Base-by-base conservation (phyloP, 92 coral and sea anemone genomes). In the Porites rus region DNA sequence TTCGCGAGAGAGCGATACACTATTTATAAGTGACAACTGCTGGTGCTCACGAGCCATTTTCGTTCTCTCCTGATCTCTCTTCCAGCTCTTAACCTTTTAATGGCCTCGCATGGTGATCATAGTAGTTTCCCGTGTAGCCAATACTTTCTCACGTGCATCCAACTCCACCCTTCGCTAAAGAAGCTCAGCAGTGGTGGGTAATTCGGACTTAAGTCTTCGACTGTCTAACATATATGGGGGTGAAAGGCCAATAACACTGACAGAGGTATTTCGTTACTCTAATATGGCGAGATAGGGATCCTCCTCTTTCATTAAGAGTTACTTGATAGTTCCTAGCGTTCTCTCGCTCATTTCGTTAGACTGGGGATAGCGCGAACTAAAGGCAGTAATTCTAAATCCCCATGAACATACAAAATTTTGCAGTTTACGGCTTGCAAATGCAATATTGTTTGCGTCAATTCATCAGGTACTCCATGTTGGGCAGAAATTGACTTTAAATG, bases 261-360 rank as follows among this genome's bases (percentile, higher is more conserved):
- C 65, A 61, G 65, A 12, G 65, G 65, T 61, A 61, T 61, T 61
- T 12, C 65, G 17, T 17, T 61, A 61, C 19, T 61, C 20, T 12
- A 17, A 17, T 51, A 71, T 16, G 10, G 58, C 58, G 16, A 43
- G 7, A 17, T 71, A 71, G 21, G 75, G 54, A 71, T 71, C 25
- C 52, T 71, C 58, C 58, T 54, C 75, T 38, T 71, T 17, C 20
- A 54, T 71, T 2, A 71, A 71, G 13, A 31, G 75, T 71, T 71
- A 21, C 14, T 71, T 38, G 58, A 71, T 71, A 28, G 58, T 71
- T 38, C 20, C 58, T 28, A 31, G 46, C 13, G 58, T 38, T 43
- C 58, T 38, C 74, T 69, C 74, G 31, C 74, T 38, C 74, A 69
- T 69, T 24, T 10, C 74, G 31, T 69, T 69, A 18, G 74, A 28